Percentiles rank a stretch among this genome's conserved stretches.
These are phyloP conservation scores for Luperina testacea DNA, from an alignment of 2,888 invertebrate species.

Conservation along the genomic window DNA sequence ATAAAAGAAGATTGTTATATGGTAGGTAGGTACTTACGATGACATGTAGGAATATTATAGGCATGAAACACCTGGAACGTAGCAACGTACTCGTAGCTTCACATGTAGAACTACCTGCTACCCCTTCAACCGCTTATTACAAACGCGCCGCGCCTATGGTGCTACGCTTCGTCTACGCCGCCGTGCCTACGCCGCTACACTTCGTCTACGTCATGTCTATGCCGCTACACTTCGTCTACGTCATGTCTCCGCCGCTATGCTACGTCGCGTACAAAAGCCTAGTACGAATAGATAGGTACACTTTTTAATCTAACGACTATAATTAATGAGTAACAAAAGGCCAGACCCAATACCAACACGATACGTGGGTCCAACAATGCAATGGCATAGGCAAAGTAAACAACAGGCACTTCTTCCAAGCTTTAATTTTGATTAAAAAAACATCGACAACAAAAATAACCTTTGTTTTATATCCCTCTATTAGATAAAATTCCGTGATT, in stretches of 20 bases:
- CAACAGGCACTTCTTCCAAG: neutral
- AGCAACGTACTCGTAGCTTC: neutral
- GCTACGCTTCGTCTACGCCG: neutral
- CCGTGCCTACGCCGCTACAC: neutral
- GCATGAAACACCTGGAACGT: neutral
- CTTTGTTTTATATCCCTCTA: constrained; percentile 8
- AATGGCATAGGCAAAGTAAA: neutral
- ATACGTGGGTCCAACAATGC: neutral
- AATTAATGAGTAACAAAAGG: neutral
- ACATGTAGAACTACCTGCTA: neutral
- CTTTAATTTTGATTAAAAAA: constrained; percentile 3
- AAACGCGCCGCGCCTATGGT: neutral
- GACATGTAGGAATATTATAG: neutral
- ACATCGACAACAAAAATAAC: neutral
- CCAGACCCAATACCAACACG: neutral
- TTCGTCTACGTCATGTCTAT: neutral
- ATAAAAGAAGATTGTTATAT: neutral
- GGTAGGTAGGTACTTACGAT: too few species aligned
- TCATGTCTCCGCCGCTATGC: neutral
- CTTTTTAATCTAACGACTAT: neutral
- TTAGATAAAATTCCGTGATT: constrained; percentile 31
- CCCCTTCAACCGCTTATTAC: neutral
- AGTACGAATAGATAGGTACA: neutral
- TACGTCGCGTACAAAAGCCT: neutral
- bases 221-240: neutral